Evolutionary conservation across 2,797 vertebrate species (phyloP).

Genomic region (Enteromius paludinosus): DNA sequence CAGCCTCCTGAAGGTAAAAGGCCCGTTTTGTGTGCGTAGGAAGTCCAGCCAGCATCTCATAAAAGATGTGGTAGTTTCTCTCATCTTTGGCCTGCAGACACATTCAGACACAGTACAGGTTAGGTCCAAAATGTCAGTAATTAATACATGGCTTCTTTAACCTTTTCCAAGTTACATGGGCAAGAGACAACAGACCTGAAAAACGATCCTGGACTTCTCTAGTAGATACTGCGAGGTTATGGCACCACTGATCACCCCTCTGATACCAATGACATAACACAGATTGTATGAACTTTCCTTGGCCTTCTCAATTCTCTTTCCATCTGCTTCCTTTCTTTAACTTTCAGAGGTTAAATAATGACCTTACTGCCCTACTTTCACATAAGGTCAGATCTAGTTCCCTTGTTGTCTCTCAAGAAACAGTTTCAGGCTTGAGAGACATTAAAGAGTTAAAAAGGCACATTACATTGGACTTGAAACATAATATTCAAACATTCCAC

Average conservation of each 20-base stretch:
- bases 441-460: neutral
- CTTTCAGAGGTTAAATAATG: conserved; percentile 18
- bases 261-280: conserved; percentile 31
- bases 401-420: neutral
- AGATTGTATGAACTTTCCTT: conserved; percentile 15
- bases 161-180: conserved; percentile 1
- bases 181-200: conserved; percentile 77
- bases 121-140: conserved; percentile 7
- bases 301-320: conserved; percentile 17
- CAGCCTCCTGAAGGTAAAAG: conserved; percentile 91
- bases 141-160: conserved; percentile 7
- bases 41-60: conserved; percentile 94
- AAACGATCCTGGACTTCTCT: conserved; percentile 95
- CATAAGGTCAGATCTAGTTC: conserved; percentile 46
- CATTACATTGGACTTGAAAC: neutral
- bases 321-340: conserved; percentile 16
- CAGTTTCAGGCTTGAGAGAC: neutral
- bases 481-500: neutral
- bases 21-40: conserved; percentile 82
- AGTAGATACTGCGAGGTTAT: conserved; percentile 97
- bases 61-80: conserved; percentile 98
- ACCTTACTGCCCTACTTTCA: conserved; percentile 48
- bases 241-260: conserved; percentile 83
- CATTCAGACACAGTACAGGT: conserved; percentile 33
- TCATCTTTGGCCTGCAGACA: conserved; percentile 89